A percentile compares a stretch with the other conserved stretches of the same genome.
phyloP scores from a whole-genome alignment of 2,888 invertebrate genomes.

The Cartodere bifasciata region DNA sequence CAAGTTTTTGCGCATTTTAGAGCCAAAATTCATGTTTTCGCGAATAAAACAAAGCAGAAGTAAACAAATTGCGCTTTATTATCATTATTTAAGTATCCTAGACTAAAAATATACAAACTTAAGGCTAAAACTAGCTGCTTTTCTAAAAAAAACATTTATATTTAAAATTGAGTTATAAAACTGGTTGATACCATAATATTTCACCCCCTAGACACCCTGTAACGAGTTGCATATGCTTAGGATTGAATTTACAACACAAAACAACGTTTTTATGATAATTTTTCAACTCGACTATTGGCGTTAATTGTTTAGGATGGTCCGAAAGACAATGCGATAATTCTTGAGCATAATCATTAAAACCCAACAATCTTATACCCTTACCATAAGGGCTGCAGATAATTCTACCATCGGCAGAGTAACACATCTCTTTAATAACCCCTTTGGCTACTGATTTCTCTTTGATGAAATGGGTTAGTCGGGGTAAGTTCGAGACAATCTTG shows the following conservation, averaged over 20 bases:
- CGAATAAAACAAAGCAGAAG: no score
- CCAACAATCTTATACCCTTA: slow-evolving; percentile 72
- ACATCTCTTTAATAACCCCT: slow-evolving; percentile 86
- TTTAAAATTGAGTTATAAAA: slow-evolving; percentile 21
- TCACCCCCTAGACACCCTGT: slow-evolving; percentile 83
- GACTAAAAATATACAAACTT: no score
- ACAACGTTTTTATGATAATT: slow-evolving; percentile 73
- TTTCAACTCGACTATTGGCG: slow-evolving; percentile 54
- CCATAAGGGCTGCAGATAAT: slow-evolving; percentile 84
- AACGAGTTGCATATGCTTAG: slow-evolving; percentile 72
- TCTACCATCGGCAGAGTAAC: slow-evolving; percentile 82
- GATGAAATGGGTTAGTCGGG: slow-evolving; percentile 68
- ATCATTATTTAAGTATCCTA: no score
- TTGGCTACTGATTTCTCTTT: slow-evolving; percentile 82
- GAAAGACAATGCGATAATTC: slow-evolving; percentile 63
- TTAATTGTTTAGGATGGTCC: slow-evolving; percentile 37
- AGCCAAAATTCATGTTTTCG: no score
- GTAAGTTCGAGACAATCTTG: slow-evolving; percentile 55
- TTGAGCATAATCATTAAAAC: slow-evolving; percentile 63
- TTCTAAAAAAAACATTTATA: no score
- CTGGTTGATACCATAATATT: slow-evolving; percentile 81
- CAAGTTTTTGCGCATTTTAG: no score
- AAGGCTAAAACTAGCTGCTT: no score
- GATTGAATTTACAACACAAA: slow-evolving; percentile 82
- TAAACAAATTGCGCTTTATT: no score